Evolutionary conservation across 1,140 invertebrate genomes (phyloP), one percentile per base, ranked within the genome.

Genomic region (Aphidius gifuensis): DNA sequence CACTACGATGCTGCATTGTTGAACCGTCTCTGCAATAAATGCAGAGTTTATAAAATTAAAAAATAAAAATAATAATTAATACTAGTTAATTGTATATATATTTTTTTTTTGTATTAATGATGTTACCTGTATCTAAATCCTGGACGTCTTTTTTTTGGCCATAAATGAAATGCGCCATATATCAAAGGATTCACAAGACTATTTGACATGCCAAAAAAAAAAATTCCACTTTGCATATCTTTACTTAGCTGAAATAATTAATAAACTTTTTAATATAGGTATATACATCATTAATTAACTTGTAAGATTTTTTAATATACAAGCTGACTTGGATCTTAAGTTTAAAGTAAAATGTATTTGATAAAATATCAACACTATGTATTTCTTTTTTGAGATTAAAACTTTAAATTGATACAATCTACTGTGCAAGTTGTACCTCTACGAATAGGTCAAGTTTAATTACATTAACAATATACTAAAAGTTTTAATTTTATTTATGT

Each of bases 101-200:
- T 42, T 59, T 59, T 46, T 46, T 50, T 56, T 43, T 46, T 44
- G 46, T 32, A 46, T 47, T 40, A 32, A 39, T 58, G 11, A 58
- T 9, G 38, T 59, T 64, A 66, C 65, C 60, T 64, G n/a, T 60
- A 58, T 49, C 58, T 45, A 56, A 51, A 48, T 53, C 42, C 56
- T 57, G 46, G 53, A 47, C 69, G 72, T 74, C 74, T 80, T 81
- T 71, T 79, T 83, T 68, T 74, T 40, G 83, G 80, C 80, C 88
- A 90, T 46, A 92, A 78, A 74, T 93, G 91, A 78, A 94, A 94
- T 8, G 91, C 91, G 51, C 92, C 92, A 65, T 94, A 94, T 68
- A 94, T 94, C 11, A 93, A 77, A 3, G 92, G 92, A 82, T 94
- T 94, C 49, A 93, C 85, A 67, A 94, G 82, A 73, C 90, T 91